A percentile compares a stretch with the other conserved stretches of the same genome.
These are phyloP conservation scores for Paramuricea clavata DNA, from an alignment of 92 coral and sea anemone genomes.

Conservation along the genomic window DNA sequence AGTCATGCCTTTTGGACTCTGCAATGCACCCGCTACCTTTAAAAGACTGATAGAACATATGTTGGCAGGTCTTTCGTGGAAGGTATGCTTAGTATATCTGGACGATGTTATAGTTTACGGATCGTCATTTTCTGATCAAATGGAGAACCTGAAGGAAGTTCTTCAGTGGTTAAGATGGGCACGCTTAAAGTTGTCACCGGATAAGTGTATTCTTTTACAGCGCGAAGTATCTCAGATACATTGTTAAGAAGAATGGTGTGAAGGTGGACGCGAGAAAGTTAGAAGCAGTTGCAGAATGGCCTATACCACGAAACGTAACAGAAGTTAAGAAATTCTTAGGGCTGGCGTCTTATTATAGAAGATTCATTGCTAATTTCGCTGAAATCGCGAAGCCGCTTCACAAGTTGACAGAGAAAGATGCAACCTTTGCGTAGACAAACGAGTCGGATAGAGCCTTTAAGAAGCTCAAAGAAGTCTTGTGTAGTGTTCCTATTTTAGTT, in stretches of 20 bases:
- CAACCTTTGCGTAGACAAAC: conserved; percentile 7
- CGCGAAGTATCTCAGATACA: conserved; percentile 17
- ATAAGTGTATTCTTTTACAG: conserved; percentile 5
- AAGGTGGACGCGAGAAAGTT: conserved; percentile 7
- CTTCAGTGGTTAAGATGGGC: conserved; percentile 5
- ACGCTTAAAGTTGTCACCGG: background rate
- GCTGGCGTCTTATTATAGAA: conserved; percentile 61
- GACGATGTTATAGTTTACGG: conserved; percentile 43
- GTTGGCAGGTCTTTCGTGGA: conserved; percentile 33
- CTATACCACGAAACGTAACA: conserved; percentile 27
- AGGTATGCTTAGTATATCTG: conserved; percentile 45
- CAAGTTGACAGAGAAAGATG: conserved; percentile 31
- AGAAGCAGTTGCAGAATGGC: conserved; percentile 40
- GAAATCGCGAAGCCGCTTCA: conserved; percentile 38
- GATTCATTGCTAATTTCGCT: conserved; percentile 57
- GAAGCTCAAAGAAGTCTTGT: background rate
- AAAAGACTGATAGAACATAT: conserved; percentile 42
- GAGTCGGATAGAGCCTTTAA: background rate
- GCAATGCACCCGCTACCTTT: conserved; percentile 52
- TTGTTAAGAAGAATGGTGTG: background rate
- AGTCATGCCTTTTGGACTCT: conserved; percentile 42
- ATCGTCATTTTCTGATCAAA: conserved; percentile 20
- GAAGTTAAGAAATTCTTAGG: conserved; percentile 61
- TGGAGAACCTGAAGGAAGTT: background rate
- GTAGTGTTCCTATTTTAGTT: background rate